These are phyloP conservation scores for Lepidocolaptes lacrymiger DNA, from an alignment of 2,797 vertebrate species.

Conservation along the genomic window DNA sequence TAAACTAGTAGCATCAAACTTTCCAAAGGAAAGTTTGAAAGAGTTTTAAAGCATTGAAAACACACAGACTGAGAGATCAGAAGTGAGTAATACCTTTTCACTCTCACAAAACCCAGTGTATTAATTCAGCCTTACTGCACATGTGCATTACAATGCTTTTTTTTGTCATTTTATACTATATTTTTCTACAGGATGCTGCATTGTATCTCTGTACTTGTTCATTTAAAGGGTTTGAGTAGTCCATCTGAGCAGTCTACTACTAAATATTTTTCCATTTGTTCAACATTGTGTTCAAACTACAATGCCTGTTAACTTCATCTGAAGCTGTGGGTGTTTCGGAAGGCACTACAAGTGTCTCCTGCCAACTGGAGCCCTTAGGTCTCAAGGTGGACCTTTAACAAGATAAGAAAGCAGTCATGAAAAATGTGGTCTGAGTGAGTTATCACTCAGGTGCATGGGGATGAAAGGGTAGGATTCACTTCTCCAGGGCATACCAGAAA, in stretches of 20 bases:
- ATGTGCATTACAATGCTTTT: not conserved
- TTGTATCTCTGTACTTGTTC: not conserved
- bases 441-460: not conserved
- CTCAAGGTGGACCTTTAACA: not conserved
- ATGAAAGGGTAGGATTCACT: not conserved
- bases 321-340: not conserved
- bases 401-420: not conserved
- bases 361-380: accelerated
- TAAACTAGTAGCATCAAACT: not conserved
- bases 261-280: not conserved
- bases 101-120: not conserved
- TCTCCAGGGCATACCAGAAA: accelerated
- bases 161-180: not conserved
- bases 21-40: not conserved
- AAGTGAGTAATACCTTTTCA: not conserved
- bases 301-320: not conserved
- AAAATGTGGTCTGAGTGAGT: not conserved
- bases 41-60: not conserved
- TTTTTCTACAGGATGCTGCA: not conserved
- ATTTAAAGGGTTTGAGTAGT: not conserved
- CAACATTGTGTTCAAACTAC: not conserved
- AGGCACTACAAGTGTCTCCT: not conserved
- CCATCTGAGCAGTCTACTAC: not conserved
- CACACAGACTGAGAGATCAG: not conserved
- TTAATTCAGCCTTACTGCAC: not conserved